Conservation (phyloP, 2,888 invertebrate species). For the Coelogynopora nodosa region DNA sequence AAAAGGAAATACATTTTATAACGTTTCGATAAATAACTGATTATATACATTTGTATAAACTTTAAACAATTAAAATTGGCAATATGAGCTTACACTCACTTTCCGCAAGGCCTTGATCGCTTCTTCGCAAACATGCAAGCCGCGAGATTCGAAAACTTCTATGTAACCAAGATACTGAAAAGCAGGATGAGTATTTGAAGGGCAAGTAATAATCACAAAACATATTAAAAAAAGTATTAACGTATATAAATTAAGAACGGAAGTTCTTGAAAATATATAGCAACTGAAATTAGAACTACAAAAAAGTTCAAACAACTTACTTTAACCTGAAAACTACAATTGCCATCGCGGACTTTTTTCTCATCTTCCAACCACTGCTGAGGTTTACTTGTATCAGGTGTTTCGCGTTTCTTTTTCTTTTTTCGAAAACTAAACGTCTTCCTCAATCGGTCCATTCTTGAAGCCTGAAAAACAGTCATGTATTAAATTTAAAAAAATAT, state of each 20-base stretch:
- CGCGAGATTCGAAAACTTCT: constrained; percentile 96
- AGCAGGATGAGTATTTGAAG: constrained; percentile 47
- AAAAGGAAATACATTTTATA: background rate
- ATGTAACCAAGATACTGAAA: constrained; percentile 89
- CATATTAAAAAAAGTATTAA: background rate
- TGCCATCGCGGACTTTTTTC: constrained; percentile 85
- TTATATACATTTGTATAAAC: constrained; percentile 21
- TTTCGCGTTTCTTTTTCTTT: constrained; percentile 67
- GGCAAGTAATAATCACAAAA: background rate
- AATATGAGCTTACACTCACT: constrained; percentile 70
- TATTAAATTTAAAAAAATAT: background rate
- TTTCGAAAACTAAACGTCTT: constrained; percentile 69
- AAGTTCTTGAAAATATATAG: background rate
- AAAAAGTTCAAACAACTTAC: constrained; percentile 62
- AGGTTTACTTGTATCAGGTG: constrained; percentile 79
- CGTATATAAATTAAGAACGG: background rate
- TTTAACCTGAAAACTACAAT: constrained; percentile 94
- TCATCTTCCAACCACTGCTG: constrained; percentile 99
- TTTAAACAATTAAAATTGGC: background rate
- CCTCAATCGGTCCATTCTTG: constrained; percentile 38
- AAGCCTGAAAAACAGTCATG: background rate
- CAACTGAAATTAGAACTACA: background rate
- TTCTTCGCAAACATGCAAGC: constrained; percentile 99
- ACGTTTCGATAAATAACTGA: background rate
- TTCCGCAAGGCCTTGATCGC: constrained; percentile 82